Evolutionary conservation across 2,113 vertebrate genomes (phyloP).

Genomic region (Lipophrys pholis): DNA sequence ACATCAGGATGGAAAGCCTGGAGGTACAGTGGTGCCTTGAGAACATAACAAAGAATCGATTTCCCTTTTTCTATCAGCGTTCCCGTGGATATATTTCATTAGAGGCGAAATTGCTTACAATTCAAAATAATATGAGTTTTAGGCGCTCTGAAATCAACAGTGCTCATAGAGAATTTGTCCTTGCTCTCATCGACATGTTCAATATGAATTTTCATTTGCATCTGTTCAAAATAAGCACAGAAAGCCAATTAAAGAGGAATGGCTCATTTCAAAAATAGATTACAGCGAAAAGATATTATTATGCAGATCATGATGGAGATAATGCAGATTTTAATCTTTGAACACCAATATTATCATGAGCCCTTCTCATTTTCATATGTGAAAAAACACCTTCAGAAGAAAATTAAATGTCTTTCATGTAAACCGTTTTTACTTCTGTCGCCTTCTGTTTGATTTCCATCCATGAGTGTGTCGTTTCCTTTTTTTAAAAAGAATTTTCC

Average conservation of each 20-base stretch:
- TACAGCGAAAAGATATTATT: constrained; percentile 7
- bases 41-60: constrained; percentile 58
- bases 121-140: constrained; percentile 57
- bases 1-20: constrained; percentile 40
- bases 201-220: constrained; percentile 40
- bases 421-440: background rate
- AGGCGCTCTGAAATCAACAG: constrained; percentile 3
- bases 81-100: constrained; percentile 68
- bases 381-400: background rate
- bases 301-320: constrained; percentile 8
- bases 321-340: constrained; percentile 6
- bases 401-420: background rate
- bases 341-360: background rate
- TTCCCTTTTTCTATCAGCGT: constrained; percentile 44
- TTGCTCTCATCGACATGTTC: constrained; percentile 34
- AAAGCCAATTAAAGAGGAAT: constrained; percentile 30
- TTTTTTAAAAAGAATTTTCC: background rate
- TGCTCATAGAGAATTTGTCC: background rate
- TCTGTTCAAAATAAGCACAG: constrained; percentile 34
- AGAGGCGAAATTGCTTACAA: constrained; percentile 56
- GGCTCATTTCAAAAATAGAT: constrained; percentile 9
- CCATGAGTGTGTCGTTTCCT: background rate
- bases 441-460: constrained; percentile 3
- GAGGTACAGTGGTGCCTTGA: constrained; percentile 33
- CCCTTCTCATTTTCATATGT: background rate